These are phyloP conservation scores for Rhodophaea formosa DNA, from an alignment of 2,888 invertebrate genomes.

Conservation along the genomic window DNA sequence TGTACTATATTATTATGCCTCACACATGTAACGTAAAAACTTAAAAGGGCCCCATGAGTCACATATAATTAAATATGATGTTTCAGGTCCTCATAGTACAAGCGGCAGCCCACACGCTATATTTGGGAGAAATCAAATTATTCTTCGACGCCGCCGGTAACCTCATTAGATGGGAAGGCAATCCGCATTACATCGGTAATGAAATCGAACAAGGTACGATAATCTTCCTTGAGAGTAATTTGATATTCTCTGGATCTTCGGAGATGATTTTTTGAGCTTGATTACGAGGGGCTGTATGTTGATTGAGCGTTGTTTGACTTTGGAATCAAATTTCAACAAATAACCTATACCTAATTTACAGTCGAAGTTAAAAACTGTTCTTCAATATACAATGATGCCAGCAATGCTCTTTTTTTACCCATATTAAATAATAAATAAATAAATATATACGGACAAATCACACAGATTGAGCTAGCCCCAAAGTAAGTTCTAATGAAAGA, in stretches of 20 bases:
- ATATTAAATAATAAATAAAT: too few species aligned
- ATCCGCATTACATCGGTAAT: constrained; percentile 85
- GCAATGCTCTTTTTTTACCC: too few species aligned
- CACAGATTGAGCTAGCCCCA: too few species aligned
- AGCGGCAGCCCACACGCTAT: constrained; percentile 87
- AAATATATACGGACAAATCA: too few species aligned
- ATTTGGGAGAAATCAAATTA: constrained; percentile 89
- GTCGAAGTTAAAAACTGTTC: too few species aligned
- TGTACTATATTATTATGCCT: too few species aligned
- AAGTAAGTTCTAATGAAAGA: too few species aligned
- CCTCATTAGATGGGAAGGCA: constrained; percentile 84
- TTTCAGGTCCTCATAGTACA: constrained; percentile 85
- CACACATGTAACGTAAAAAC: too few species aligned
- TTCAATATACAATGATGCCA: too few species aligned
- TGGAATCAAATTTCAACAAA: too few species aligned
- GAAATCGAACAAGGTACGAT: constrained; percentile 83
- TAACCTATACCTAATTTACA: too few species aligned
- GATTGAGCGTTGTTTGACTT: background rate
- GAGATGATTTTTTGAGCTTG: background rate
- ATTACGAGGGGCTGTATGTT: background rate
- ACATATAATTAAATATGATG: background rate
- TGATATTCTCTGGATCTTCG: constrained; percentile 4
- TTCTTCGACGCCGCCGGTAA: constrained; percentile 86
- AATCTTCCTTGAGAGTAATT: background rate
- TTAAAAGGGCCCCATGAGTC: too few species aligned